Conservation (phyloP, 2,888 invertebrate genomes). For the Nysson spinosus region DNA sequence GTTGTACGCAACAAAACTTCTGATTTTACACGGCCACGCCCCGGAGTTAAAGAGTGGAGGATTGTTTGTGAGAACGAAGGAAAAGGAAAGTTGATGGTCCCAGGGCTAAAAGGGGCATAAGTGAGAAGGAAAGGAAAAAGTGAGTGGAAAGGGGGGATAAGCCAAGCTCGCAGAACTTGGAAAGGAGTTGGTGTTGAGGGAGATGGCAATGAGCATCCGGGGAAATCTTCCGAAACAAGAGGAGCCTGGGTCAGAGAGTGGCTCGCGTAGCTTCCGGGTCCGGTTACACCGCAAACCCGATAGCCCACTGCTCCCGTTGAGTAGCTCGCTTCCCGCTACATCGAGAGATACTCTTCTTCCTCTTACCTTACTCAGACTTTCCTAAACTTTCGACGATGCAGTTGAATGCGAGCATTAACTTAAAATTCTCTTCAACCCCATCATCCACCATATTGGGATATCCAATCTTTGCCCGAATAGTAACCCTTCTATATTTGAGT, state of each 20-base stretch:
- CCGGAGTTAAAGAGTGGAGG: slow-evolving; percentile 37
- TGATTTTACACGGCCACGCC: slow-evolving; percentile 22
- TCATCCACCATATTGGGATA: too few species aligned
- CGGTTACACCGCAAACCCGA: slow-evolving; percentile 66
- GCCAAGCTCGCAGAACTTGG: slow-evolving; percentile 58
- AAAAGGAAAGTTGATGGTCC: slow-evolving; percentile 33
- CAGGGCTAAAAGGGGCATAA: slow-evolving; percentile 34
- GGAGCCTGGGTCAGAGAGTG: slow-evolving; percentile 47
- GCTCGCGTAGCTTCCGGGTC: slow-evolving; percentile 60
- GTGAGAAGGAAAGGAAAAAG: slow-evolving; percentile 30
- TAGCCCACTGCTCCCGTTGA: slow-evolving; percentile 59
- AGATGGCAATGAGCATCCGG: slow-evolving; percentile 69
- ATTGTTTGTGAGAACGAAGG: slow-evolving; percentile 16
- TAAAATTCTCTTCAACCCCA: slow-evolving; percentile 20
- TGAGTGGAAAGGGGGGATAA: slow-evolving; percentile 42
- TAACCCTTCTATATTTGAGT: too few species aligned
- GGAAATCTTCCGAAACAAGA: slow-evolving; percentile 72
- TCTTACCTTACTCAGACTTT: slow-evolving; percentile 27
- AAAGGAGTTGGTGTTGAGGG: slow-evolving; percentile 59
- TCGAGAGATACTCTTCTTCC: slow-evolving; percentile 32
- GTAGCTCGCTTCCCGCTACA: slow-evolving; percentile 34
- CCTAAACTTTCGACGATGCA: slow-evolving; percentile 42
- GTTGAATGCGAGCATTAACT: slow-evolving; percentile 5
- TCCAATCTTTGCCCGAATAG: too few species aligned
- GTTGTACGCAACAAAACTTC: background rate